Evolutionary conservation across 2,113 vertebrate genomes (phyloP), one percentile per base, ranked within the genome.

Genomic region (Syngnathus scovelli): DNA sequence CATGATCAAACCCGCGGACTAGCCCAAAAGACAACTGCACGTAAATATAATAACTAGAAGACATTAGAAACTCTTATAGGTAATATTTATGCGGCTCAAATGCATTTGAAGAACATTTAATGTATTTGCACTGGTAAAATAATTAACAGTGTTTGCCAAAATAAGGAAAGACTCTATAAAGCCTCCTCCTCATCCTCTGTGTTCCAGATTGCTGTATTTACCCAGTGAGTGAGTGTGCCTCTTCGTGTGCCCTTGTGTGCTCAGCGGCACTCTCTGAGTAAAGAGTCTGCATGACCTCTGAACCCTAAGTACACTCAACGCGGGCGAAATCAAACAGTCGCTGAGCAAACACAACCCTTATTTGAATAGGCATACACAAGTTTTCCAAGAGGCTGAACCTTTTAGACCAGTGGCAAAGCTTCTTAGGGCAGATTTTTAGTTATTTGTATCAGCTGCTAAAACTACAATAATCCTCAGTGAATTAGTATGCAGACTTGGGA

Each of bases 191-290:
- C 82, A 84, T 86, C 82, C 85, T 84, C 82, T 83, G 83, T 43
- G 80, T 64, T 70, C 79, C 55, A 90, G 83, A 90, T 84, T 91
- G 77, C 82, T 89, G 82, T 92, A 89, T 91, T 91, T 90, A 86
- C 69, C 66, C 21, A 51, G 51, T 69, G 58, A 46, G 68, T 61
- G 78, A 82, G 83, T 82, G 86, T 80, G 86, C 60, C 82, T 74
- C 77, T 86, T 82, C 78, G 87, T 82, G 87, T 85, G 88, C 73
- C 74, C 77, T 73, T 86, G 79, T 84, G 82, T 88, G 82, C 70
- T 88, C 85, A 88, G 48, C 89, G 84, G 77, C 70, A 77, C 86
- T 83, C 69, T 86, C 82, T 81, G 82, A 82, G 87, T 90, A 91
- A 85, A 86, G 86, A 92, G 89, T 75, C 76, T 79, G 75, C 80